phyloP scores from a whole-genome alignment of 2,797 vertebrate genomes.

The Epinephelus awoara region DNA sequence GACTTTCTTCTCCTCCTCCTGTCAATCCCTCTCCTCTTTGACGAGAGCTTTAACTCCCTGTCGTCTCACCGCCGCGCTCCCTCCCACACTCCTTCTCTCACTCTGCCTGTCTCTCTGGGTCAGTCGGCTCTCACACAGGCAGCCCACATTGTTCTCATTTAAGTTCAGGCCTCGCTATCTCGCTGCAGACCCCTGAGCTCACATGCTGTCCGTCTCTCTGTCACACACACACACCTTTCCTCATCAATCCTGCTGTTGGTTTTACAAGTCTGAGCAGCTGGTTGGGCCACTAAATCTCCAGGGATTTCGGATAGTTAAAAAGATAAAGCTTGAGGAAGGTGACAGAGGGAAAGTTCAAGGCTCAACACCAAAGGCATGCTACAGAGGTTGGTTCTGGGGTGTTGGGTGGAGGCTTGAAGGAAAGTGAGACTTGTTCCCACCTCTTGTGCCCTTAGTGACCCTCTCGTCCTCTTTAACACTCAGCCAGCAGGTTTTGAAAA shows the following conservation, averaged over 20 bases:
- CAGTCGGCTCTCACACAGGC: constrained; percentile 61
- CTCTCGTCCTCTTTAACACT: constrained; percentile 8
- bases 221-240: constrained; percentile 61
- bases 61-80: constrained; percentile 45
- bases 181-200: constrained; percentile 45
- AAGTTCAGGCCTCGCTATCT: constrained; percentile 73
- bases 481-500: neutral
- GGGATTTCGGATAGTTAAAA: constrained; percentile 78
- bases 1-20: constrained; percentile 73
- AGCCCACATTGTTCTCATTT: constrained; percentile 86
- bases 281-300: constrained; percentile 72
- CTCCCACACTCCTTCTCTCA: constrained; percentile 54
- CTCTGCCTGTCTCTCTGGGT: constrained; percentile 54
- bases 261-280: constrained; percentile 84
- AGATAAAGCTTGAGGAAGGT: constrained; percentile 77
- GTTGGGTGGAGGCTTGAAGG: constrained; percentile 19
- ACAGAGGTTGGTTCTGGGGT: constrained; percentile 18
- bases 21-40: constrained; percentile 74
- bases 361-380: constrained; percentile 53
- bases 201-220: constrained; percentile 55
- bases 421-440: constrained; percentile 56
- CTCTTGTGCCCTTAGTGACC: constrained; percentile 22
- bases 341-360: constrained; percentile 75
- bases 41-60: constrained; percentile 67
- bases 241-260: constrained; percentile 61